Percentiles rank a stretch among this genome's conserved stretches.
Evolutionary conservation across 2,888 invertebrate species (phyloP).

Genomic region (Mellilla xanthometata): DNA sequence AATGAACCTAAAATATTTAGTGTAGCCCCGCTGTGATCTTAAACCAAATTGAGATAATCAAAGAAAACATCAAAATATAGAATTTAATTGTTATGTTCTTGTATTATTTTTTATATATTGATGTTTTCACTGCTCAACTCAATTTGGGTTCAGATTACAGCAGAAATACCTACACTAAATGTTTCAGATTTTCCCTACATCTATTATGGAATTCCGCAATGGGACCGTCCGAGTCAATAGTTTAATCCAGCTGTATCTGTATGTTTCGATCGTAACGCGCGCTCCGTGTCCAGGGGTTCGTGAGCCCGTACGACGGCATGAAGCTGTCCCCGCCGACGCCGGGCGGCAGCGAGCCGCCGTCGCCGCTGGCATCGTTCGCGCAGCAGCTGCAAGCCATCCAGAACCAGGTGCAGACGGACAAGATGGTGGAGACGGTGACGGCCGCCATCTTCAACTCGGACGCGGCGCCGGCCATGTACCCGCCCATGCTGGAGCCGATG

Average conservation of each 20-base stretch:
- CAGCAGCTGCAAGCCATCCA: slow-evolving; percentile 75
- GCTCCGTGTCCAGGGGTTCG: slow-evolving; percentile 51
- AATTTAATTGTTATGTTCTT: too few relatives aligned
- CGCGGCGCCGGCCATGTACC: slow-evolving; percentile 63
- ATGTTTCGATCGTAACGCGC: not conserved
- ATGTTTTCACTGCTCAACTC: too few relatives aligned
- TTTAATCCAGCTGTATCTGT: slow-evolving; percentile 12
- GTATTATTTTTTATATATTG: too few relatives aligned
- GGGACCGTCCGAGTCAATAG: too few relatives aligned
- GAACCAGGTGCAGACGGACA: slow-evolving; percentile 77
- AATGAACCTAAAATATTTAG: too few relatives aligned
- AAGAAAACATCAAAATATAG: too few relatives aligned
- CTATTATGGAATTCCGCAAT: too few relatives aligned
- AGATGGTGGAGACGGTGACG: slow-evolving; percentile 77
- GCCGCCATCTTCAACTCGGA: slow-evolving; percentile 76
- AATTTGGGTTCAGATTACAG: too few relatives aligned
- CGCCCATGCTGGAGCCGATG: slow-evolving; percentile 49
- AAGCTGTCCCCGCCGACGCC: slow-evolving; percentile 79
- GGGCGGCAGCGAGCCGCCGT: slow-evolving; percentile 60
- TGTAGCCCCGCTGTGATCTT: too few relatives aligned
- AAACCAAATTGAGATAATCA: too few relatives aligned
- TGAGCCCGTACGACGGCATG: slow-evolving; percentile 71
- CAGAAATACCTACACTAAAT: too few relatives aligned
- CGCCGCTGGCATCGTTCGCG: slow-evolving; percentile 65
- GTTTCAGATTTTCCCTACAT: too few relatives aligned